Conservation (phyloP, 2,797 vertebrate species). For the Molossus molossus region DNA sequence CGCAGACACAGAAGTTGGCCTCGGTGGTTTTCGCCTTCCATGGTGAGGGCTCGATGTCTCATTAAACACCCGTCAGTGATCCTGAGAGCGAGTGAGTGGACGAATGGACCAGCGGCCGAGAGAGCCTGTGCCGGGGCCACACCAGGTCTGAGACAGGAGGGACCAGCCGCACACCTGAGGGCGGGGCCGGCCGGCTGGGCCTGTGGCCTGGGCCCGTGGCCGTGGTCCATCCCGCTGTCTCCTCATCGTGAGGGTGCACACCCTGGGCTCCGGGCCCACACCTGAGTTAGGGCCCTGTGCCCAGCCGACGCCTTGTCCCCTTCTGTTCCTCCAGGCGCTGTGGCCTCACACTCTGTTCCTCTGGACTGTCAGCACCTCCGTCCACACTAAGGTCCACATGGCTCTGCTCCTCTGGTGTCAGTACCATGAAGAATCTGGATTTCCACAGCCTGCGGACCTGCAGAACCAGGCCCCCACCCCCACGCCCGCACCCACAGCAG, state of each 20-base stretch:
- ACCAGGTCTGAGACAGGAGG: background rate
- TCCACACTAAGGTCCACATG: background rate
- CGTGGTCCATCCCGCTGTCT: accelerated
- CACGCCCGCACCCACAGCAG: accelerated
- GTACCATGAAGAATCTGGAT: background rate
- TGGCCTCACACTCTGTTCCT: slow-evolving; percentile 66
- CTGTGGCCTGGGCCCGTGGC: background rate
- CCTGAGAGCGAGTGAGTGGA: too few relatives aligned
- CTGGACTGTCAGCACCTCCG: background rate
- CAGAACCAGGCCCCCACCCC: background rate
- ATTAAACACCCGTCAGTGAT: accelerated
- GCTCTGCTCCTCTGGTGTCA: background rate
- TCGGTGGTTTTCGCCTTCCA: background rate
- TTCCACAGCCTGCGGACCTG: accelerated
- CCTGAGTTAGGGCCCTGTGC: accelerated
- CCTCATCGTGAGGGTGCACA: accelerated
- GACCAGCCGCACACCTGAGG: accelerated
- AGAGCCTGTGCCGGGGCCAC: accelerated
- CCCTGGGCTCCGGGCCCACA: too few relatives aligned
- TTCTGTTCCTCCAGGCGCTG: background rate
- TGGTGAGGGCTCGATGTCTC: accelerated
- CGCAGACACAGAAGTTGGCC: background rate
- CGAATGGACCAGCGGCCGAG: too few relatives aligned
- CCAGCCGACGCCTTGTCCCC: accelerated
- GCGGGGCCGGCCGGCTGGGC: background rate